Evolutionary conservation across 2,113 vertebrate species (phyloP).

Genomic region (Dasyornis broadbenti): DNA sequence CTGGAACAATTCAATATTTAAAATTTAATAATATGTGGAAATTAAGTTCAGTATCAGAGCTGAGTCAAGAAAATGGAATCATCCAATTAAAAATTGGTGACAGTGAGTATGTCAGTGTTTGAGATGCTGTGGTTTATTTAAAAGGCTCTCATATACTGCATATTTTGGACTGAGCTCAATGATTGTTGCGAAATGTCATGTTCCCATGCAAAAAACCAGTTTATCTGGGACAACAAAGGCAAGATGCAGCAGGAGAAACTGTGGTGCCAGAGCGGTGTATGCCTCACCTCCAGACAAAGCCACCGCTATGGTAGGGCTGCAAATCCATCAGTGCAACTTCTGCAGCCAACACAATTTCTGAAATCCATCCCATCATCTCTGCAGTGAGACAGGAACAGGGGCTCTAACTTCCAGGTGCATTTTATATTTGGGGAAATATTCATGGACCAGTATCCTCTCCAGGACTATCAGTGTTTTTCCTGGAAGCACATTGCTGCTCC

Average conservation of each 20-base stretch:
- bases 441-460: not conserved
- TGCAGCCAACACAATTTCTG: not conserved
- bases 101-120: not conserved
- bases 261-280: not conserved
- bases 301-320: not conserved
- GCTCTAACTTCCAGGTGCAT: not conserved
- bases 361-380: not conserved
- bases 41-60: not conserved
- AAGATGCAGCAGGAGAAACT: not conserved
- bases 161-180: not conserved
- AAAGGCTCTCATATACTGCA: not conserved
- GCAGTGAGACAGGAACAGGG: not conserved
- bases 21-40: not conserved
- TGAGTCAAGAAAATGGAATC: not conserved
- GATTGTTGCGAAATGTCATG: not conserved
- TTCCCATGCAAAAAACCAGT: not conserved
- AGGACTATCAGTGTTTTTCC: not conserved
- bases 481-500: not conserved
- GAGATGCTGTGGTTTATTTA: not conserved
- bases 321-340: not conserved
- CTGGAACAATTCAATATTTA: not conserved
- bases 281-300: not conserved
- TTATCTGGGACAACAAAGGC: not conserved
- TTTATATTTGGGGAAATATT: not conserved
- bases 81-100: not conserved